Evolutionary conservation across 92 coral and sea anemone species (phyloP), one percentile per base, ranked within the genome.

Genomic region (Epizoanthus stellaris): DNA sequence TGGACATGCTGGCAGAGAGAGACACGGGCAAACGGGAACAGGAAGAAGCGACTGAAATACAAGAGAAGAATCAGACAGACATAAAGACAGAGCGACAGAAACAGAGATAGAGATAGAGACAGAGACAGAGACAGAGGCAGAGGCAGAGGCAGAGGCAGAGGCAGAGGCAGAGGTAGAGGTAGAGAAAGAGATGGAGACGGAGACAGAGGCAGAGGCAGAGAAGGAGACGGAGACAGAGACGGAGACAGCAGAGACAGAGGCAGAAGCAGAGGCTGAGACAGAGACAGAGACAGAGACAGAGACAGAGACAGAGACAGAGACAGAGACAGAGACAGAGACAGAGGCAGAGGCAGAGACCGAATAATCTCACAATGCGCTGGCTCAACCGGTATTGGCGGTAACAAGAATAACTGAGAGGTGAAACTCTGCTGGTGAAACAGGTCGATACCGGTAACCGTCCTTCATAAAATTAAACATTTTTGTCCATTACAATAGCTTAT

Each of bases 371-470:
- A 6, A 38, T 68, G 39, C 73, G 8, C 16, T 7, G 42, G 52
- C 39, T 19, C 13, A 68, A 12, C 47, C 10, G 70, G 70, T 66
- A 5, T 13, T 34, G 30, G 13, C 3, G 23, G n/a, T 68, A 68
- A 68, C 52, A 68, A 68, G n/a, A 43, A 68, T 16, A 4, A 11
- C 56, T 25, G n/a, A 59, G 82, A 76, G 82, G 82, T 76, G 70
- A 76, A 59, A 61, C 21, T 60, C 43, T 36, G 20, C 82, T 59
- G 68, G 82, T 76, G 17, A 16, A 16, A n/a, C 82, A 42, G 82
- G 82, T 76, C 13, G 45, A 2, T 19, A 60, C 82, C 42, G 82
- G 82, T 60, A 25, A n/a, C 47, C 1, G 54, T 34, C 21, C 36
- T 60, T 67, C 45, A 53, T 60, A 53, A 6, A 40, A 17, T 9